A percentile compares a stretch with the other conserved stretches of the same genome.
Conservation (phyloP, 1,140 invertebrate species). For the Heterodera carotae region DNA sequence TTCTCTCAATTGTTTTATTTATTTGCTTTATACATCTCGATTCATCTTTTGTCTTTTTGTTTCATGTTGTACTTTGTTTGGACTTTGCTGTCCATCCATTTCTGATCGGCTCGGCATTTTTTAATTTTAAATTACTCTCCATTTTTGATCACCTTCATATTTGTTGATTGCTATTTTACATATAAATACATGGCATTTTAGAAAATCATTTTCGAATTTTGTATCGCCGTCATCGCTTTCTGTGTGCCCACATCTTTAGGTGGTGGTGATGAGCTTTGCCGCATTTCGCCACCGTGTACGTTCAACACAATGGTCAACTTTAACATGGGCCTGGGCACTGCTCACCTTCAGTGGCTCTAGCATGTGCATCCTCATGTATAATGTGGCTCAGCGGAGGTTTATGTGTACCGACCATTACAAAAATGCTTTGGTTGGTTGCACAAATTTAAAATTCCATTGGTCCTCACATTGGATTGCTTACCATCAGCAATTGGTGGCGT, state of each 20-base stretch:
- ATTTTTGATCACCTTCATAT: not conserved
- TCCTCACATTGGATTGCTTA: too few species aligned
- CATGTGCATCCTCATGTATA: not conserved
- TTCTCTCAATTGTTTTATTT: too few species aligned
- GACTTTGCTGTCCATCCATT: not conserved
- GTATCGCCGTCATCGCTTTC: too few species aligned
- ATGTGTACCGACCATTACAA: conserved; percentile 9
- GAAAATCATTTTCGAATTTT: too few species aligned
- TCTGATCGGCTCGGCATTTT: not conserved
- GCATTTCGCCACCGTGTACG: too few species aligned
- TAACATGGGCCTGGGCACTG: not conserved
- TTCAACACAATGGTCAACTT: not conserved
- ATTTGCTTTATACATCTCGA: too few species aligned
- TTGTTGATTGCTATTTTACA: not conserved
- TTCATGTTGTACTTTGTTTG: not conserved
- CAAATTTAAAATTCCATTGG: not conserved
- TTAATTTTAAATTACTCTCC: not conserved
- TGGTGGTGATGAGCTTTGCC: too few species aligned
- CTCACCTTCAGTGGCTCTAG: not conserved
- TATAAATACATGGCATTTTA: not conserved
- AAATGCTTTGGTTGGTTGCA: conserved; percentile 3
- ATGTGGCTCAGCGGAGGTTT: conserved; percentile 3
- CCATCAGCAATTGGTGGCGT: too few species aligned
- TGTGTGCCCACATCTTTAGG: too few species aligned
- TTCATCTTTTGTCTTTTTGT: conserved; percentile 14